Base-by-base conservation (phyloP, 2,113 vertebrate genomes). In the Brachionichthys hirsutus region DNA sequence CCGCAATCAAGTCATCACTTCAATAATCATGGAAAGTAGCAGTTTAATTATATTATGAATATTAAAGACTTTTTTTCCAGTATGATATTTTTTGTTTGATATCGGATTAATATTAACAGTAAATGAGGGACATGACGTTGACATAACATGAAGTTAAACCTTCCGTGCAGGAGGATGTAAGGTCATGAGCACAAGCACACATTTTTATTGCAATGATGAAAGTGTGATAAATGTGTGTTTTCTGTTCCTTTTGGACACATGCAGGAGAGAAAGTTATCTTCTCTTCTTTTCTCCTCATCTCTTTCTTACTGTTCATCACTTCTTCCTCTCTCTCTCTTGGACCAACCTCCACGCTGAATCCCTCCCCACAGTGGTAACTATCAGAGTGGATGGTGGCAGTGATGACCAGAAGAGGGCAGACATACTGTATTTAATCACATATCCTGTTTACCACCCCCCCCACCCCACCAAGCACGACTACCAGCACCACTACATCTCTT, bases 401-500 rank as follows among this genome's bases (percentile, higher is more conserved):
- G 80, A 65, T 87, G 90, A 88, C 93, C 92, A 94, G 93, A 92
- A 94, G 93, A 92, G 92, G 93, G 92, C 93, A 94, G 92, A 78
- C 90, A 91, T 90, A 92, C 87, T 91, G 85, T 93, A 89, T 91
- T 89, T 83, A 87, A 89, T 85, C 80, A 84, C 76, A 80, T 83
- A 75, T 86, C 47, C 66, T 9, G 63, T 86, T 68, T 30, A 30
- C 24, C 1, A 30, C 47, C 17, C 44, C 45, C 41, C 16, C 35
- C 43, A 6, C 54, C 30, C 44, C 38, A 15, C 1, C 35, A 17
- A 14, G 16, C 52, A 48, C 6, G 13, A 42, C 40, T 14, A 15
- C 6, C 40, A 42, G 17, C 47, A 36, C 12, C 51, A 15, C 30
- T 45, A 41, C 53, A 34, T 22, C 13, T 19, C 45, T 67, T 14